These are phyloP conservation scores for Gymnarchus niloticus DNA, from an alignment of 2,113 vertebrate species.

Conservation along the genomic window DNA sequence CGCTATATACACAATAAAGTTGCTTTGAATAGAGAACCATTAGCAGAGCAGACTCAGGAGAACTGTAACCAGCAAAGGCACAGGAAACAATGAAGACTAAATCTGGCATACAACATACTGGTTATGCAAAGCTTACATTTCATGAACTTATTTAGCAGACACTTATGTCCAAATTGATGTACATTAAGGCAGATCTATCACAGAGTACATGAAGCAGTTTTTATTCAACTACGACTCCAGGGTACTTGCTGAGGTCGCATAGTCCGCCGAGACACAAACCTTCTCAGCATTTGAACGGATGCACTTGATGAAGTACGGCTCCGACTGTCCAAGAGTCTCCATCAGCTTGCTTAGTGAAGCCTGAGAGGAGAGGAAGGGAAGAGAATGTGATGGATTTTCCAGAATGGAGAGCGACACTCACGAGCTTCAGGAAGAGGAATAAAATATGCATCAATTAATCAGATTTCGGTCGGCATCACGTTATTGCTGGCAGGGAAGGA, in stretches of 20 bases:
- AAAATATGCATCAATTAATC: background rate
- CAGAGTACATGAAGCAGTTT: too few relatives aligned
- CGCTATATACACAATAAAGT: too few relatives aligned
- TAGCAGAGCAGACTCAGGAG: too few relatives aligned
- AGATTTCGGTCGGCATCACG: background rate
- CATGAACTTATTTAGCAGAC: background rate
- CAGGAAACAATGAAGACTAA: background rate
- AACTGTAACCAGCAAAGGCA: background rate
- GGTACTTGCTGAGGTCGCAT: too few relatives aligned
- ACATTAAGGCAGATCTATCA: too few relatives aligned
- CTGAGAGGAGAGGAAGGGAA: slow-evolving; percentile 54
- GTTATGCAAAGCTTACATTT: background rate
- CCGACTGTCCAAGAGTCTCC: slow-evolving; percentile 93
- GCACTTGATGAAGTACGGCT: slow-evolving; percentile 98
- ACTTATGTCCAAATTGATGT: too few relatives aligned
- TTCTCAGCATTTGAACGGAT: slow-evolving; percentile 97
- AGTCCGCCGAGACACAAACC: slow-evolving; percentile 64
- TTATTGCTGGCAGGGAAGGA: background rate
- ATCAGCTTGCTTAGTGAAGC: slow-evolving; percentile 92
- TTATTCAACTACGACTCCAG: background rate
- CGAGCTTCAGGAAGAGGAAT: background rate
- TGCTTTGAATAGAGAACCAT: too few relatives aligned
- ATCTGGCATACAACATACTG: background rate
- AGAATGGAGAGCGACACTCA: background rate
- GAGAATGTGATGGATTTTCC: background rate